Evolutionary conservation across 2,797 vertebrate species (phyloP).

Genomic region (Acanthurus tractus): DNA sequence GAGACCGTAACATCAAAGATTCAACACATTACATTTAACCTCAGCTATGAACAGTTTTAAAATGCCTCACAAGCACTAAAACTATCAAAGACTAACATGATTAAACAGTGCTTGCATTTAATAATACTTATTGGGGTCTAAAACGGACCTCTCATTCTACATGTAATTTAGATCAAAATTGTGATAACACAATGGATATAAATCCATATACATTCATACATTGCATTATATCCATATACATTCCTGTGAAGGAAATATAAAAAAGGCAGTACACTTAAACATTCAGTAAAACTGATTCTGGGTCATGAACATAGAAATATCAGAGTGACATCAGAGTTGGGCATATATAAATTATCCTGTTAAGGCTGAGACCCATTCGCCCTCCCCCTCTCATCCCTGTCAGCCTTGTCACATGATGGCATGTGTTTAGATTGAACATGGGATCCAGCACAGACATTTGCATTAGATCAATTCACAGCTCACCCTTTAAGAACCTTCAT

Average conservation of each 20-base stretch:
- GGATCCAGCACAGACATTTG: conserved; percentile 3
- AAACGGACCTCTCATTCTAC: neutral
- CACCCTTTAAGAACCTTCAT: conserved; percentile 19
- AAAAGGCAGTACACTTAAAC: neutral
- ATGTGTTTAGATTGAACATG: conserved; percentile 5
- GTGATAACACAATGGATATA: too few species aligned
- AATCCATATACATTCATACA: neutral
- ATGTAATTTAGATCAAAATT: neutral
- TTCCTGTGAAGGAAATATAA: neutral
- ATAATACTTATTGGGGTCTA: neutral
- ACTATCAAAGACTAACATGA: neutral
- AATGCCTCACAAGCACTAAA: neutral
- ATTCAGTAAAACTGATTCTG: neutral
- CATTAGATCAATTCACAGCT: conserved; percentile 35
- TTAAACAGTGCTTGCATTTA: neutral
- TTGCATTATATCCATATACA: neutral
- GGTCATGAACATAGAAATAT: neutral
- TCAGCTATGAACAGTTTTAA: neutral
- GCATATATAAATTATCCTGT: neutral
- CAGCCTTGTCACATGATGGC: neutral
- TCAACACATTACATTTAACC: neutral
- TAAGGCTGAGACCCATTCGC: neutral
- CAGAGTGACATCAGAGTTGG: neutral
- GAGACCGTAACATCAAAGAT: neutral
- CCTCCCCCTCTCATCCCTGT: neutral